Evolutionary conservation across 1,140 invertebrate species (phyloP).

Genomic region (Aphidius ervi): DNA sequence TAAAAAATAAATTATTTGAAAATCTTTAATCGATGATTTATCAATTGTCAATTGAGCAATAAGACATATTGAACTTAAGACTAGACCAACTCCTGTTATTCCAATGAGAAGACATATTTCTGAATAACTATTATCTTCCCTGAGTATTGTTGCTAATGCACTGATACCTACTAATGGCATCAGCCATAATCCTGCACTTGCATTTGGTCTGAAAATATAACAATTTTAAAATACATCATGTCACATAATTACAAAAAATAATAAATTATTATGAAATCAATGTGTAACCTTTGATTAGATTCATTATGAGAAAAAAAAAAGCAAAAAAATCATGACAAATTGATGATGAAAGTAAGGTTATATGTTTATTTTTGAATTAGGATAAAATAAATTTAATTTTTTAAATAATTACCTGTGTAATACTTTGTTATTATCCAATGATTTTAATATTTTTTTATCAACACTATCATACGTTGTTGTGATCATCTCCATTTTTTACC

Average conservation of each 20-base stretch:
- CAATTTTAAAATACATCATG: neutral
- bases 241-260: neutral
- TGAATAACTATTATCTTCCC: constrained; percentile 45
- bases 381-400: neutral
- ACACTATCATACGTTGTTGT: constrained; percentile 19
- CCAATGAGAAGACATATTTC: constrained; percentile 46
- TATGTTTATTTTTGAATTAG: neutral
- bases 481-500: constrained; percentile 27
- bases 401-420: constrained; percentile 23
- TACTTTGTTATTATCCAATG: constrained; percentile 21
- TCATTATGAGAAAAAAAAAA: no score
- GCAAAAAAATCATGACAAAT: no score
- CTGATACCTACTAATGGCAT: constrained; percentile 52
- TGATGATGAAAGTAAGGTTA: no score
- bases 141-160: constrained; percentile 43
- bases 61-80: constrained; percentile 43
- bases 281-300: no score
- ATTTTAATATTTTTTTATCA: constrained; percentile 24
- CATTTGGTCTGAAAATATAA: constrained; percentile 49
- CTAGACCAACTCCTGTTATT: constrained; percentile 42
- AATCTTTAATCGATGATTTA: constrained; percentile 43
- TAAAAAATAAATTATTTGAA: constrained; percentile 50
- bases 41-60: constrained; percentile 41
- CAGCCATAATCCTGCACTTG: constrained; percentile 56
- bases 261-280: neutral